Conservation (phyloP, 2,113 vertebrate species). For the Pteruthius melanotis region DNA sequence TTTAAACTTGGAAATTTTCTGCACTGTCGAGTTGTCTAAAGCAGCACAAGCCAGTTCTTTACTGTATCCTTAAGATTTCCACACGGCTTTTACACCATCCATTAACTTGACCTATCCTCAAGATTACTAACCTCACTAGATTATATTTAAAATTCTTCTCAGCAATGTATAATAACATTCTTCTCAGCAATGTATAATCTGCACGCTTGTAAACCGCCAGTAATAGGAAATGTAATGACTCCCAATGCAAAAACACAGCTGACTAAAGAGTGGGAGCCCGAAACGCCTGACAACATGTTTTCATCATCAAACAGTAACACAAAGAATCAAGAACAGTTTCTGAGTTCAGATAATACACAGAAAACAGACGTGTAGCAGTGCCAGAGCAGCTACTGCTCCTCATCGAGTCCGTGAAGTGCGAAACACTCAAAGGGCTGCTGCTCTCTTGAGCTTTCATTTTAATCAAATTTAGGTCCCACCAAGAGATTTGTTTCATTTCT, state of each 20-base stretch:
- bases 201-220: not conserved
- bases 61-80: not conserved
- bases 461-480: constrained; percentile 1
- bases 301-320: not conserved
- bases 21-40: not conserved
- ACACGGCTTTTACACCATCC: not conserved
- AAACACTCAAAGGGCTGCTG: not conserved
- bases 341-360: not conserved
- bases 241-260: not conserved
- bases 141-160: not conserved
- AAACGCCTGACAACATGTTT: not conserved
- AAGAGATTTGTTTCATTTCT: not conserved
- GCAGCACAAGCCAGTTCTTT: not conserved
- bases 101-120: not conserved
- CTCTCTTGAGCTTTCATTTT: not conserved
- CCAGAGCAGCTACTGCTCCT: not conserved
- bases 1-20: not conserved
- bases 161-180: not conserved
- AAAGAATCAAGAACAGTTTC: not conserved
- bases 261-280: not conserved
- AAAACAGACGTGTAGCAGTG: not conserved
- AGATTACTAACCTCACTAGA: not conserved
- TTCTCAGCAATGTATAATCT: not conserved
- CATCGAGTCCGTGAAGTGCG: accelerated
- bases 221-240: not conserved